Percentiles rank a stretch among this genome's conserved stretches.
Conservation (phyloP, 2,113 vertebrate species). For the Protobothrops flavoviridis region DNA sequence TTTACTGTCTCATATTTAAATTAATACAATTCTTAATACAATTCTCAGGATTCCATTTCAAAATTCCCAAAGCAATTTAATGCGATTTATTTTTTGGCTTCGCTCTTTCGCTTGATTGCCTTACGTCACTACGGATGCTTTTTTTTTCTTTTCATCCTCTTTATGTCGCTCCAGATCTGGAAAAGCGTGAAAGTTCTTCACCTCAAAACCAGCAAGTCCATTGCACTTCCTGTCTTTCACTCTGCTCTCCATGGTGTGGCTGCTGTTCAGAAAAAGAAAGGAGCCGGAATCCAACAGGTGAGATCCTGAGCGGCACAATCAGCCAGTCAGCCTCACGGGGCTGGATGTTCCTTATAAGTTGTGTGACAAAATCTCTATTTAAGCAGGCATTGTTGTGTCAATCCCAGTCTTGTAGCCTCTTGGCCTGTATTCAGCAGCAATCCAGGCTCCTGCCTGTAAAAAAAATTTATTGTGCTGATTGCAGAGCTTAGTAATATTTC, state of each 20-base stretch:
- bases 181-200: constrained; percentile 84
- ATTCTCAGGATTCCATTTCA: background rate
- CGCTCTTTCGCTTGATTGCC: background rate
- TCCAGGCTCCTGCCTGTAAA: background rate
- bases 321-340: background rate
- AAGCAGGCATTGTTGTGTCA: background rate
- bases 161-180: constrained; percentile 69
- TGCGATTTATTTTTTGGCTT: background rate
- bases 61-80: background rate
- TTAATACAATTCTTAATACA: too few relatives aligned
- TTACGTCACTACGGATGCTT: constrained; percentile 60
- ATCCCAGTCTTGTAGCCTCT: too few relatives aligned
- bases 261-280: constrained; percentile 43
- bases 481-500: background rate
- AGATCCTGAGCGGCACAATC: background rate
- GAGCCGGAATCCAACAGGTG: constrained; percentile 38
- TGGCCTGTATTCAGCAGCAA: too few relatives aligned
- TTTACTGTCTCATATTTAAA: too few relatives aligned
- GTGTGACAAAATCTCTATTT: background rate
- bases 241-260: constrained; percentile 66
- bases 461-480: background rate
- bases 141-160: background rate
- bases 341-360: background rate
- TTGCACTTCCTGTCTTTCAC: constrained; percentile 82
- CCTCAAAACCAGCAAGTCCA: constrained; percentile 79